Evolutionary conservation across 2,888 invertebrate species (phyloP), one percentile per base, ranked within the genome.

Genomic region (Isotomurus palustris): DNA sequence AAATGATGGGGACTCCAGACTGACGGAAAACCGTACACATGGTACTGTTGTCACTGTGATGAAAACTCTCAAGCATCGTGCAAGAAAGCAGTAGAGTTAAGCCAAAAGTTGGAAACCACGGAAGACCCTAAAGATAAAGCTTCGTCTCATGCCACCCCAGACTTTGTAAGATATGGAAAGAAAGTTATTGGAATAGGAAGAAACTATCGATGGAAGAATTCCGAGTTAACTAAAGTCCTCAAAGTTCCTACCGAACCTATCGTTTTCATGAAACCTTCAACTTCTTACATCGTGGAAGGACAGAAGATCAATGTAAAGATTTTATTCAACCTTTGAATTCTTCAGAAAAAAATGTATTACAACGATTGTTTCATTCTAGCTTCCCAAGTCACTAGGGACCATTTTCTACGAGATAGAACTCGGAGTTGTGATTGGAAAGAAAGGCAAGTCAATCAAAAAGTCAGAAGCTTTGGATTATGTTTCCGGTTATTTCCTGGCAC

Each of bases 391-490:
- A 0, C 84, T 84, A 69, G 75, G 76, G 70, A 29, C 60, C 74
- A 84, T 78, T 29, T 85, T 85, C 61, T 83, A 87, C 74, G 88
- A 88, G 77, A 83, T 87, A 1, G 88, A 89, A 73, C 76, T 88
- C 38, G 88, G 86, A 0, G 80, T 88, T 2, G 79, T 89, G 2
- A 85, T 88, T 62, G 82, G 83, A 1, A 79, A 80, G 70, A 74
- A 69, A 47, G 84, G 85, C 51, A 80, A 78, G 69, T 77, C 81
- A 68, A 78, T 86, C 5, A 56, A 74, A 0, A 79, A 79, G 66
- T 72, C 73, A 3, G 73, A 79, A 35, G 85, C 83, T 0, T 76
- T 82, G 77, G 75, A 81, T n/a, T 79, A 81, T 71, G 79, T 87
- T 1, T 84, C 80, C 17, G 87, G 87, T 6, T 88, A 86, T 71